These are phyloP conservation scores for Australoheros facetus DNA, from an alignment of 2,797 vertebrate genomes.

Conservation along the genomic window DNA sequence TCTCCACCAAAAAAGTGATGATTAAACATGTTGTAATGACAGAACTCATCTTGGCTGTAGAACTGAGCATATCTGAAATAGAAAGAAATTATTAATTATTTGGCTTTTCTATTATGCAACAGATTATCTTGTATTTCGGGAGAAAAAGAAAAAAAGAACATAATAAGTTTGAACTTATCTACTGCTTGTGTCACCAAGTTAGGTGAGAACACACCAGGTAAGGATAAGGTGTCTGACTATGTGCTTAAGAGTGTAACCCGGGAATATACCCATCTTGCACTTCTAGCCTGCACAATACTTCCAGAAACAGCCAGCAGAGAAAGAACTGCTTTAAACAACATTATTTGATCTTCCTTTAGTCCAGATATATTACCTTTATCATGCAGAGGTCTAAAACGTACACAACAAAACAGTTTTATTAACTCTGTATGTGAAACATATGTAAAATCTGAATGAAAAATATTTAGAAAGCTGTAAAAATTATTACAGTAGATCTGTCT, in stretches of 20 bases:
- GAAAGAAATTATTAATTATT: background rate
- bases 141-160: too few relatives aligned
- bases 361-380: background rate
- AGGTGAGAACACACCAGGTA: slow-evolving; percentile 14
- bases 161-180: slow-evolving; percentile 17
- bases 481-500: background rate
- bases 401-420: background rate
- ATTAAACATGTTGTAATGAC: slow-evolving; percentile 99
- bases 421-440: background rate
- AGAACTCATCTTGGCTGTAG: slow-evolving; percentile 89
- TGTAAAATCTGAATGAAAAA: background rate
- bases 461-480: background rate
- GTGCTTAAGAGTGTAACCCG: slow-evolving; percentile 35
- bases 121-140: background rate
- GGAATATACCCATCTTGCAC: slow-evolving; percentile 27
- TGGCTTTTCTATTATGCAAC: background rate
- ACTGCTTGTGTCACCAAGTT: background rate
- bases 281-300: slow-evolving; percentile 20
- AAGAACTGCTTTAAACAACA: slow-evolving; percentile 5
- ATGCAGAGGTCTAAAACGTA: background rate
- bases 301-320: background rate
- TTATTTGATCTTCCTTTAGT: accelerated
- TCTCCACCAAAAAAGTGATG: slow-evolving; percentile 92
- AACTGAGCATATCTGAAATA: slow-evolving; percentile 91
- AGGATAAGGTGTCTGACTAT: background rate